phyloP scores from a whole-genome alignment of 2,888 invertebrate species.

The Congeria kusceri region DNA sequence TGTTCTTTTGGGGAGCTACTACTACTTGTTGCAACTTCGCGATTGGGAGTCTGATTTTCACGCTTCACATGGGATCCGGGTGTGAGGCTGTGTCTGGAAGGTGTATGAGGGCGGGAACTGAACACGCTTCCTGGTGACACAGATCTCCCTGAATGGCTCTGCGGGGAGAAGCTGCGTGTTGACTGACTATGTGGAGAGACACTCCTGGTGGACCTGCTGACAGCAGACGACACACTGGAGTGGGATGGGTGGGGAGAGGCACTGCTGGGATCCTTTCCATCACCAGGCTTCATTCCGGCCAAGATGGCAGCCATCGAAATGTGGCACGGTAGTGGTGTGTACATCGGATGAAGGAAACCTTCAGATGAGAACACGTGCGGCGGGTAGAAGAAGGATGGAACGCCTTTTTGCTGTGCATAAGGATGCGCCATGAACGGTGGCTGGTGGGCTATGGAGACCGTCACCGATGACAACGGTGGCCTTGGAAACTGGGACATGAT shows the following conservation, averaged over 20 bases:
- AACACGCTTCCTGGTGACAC: constrained; percentile 48
- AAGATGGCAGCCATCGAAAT: constrained; percentile 23
- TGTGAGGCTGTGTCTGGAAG: constrained; percentile 39
- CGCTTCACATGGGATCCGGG: constrained; percentile 24
- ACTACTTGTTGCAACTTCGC: constrained; percentile 20
- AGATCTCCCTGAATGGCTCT: constrained; percentile 51
- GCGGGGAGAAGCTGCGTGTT: constrained; percentile 58
- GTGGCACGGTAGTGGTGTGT: constrained; percentile 46
- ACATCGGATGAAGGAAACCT: constrained; percentile 61
- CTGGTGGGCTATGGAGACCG: constrained; percentile 51
- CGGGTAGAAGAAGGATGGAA: constrained; percentile 72
- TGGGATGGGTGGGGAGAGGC: constrained; percentile 34
- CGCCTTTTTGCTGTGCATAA: constrained; percentile 59
- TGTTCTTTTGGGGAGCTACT: constrained; percentile 38
- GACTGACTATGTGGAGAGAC: constrained; percentile 60
- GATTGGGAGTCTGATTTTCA: constrained; percentile 25
- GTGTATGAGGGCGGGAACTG: constrained; percentile 56
- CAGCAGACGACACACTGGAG: constrained; percentile 34
- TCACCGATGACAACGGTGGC: constrained; percentile 42
- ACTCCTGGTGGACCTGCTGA: constrained; percentile 44
- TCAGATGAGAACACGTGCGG: constrained; percentile 66
- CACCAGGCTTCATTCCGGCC: constrained; percentile 29
- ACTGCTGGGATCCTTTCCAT: constrained; percentile 15
- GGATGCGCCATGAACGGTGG: constrained; percentile 56
- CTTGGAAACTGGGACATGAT: constrained; percentile 44